These are phyloP conservation scores for Balearica regulorum DNA, from an alignment of 2,797 vertebrate species.

Conservation along the genomic window DNA sequence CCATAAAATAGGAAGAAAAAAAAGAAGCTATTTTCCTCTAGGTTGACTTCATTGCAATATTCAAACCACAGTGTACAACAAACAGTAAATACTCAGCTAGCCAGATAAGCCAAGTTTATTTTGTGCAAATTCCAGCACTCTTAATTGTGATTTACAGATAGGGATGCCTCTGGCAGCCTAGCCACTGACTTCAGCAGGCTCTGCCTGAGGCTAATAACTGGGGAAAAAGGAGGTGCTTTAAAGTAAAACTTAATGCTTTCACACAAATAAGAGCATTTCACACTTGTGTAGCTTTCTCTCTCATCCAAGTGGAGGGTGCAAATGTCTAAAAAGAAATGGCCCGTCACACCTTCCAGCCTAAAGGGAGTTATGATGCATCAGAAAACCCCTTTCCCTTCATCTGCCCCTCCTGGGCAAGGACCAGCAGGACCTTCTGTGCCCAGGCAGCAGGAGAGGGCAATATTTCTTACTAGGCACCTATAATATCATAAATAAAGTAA, in stretches of 20 bases:
- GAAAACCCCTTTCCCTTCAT: neutral
- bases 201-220: neutral
- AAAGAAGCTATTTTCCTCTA: neutral
- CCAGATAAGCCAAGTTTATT: neutral
- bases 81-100: neutral
- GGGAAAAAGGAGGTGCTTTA: neutral
- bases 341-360: neutral
- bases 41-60: neutral
- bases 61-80: neutral
- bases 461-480: neutral
- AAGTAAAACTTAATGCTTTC: neutral
- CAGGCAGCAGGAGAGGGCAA: neutral
- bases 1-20: rapidly evolving
- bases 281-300: neutral
- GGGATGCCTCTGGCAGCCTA: neutral
- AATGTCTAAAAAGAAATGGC: neutral
- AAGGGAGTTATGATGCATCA: neutral
- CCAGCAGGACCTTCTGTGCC: neutral
- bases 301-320: neutral
- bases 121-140: conserved; percentile 5
- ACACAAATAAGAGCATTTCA: neutral
- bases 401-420: neutral
- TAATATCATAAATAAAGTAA: neutral
- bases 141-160: neutral
- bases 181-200: neutral